Conservation (phyloP, 2,797 vertebrate genomes). For the Pipistrellus kuhlii region DNA sequence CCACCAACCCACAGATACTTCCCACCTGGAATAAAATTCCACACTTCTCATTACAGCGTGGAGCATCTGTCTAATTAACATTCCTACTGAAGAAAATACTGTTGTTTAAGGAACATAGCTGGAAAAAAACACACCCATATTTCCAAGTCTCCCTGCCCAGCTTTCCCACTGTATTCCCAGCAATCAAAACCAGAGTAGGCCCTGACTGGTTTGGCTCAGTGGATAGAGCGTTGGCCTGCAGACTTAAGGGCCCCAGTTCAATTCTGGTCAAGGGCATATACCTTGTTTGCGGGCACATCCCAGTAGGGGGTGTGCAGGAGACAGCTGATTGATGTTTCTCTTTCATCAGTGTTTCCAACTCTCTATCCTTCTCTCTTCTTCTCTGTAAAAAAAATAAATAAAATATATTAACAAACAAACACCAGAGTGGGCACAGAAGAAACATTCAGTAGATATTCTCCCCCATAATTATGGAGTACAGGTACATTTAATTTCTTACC, state of each 20-base stretch:
- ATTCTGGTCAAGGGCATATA: no score
- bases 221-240: no score
- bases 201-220: no score
- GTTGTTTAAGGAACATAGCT: conserved; percentile 12
- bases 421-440: not conserved
- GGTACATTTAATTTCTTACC: conserved; percentile 84
- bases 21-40: not conserved
- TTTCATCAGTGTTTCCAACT: no score
- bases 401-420: no score
- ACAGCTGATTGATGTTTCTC: no score
- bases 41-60: not conserved
- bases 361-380: no score
- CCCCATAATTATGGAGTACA: conserved; percentile 49
- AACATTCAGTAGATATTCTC: not conserved
- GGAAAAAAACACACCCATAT: not conserved
- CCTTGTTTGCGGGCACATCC: no score
- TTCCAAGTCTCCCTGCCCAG: not conserved
- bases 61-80: not conserved
- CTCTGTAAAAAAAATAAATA: no score
- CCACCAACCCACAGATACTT: not conserved
- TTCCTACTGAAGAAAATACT: not conserved
- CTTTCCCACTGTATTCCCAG: not conserved
- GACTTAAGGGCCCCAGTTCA: no score
- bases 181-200: not conserved
- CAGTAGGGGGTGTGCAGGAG: no score